These are phyloP conservation scores for Chymomyza fuscimana DNA, from an alignment of 2,888 invertebrate genomes.

Conservation along the genomic window DNA sequence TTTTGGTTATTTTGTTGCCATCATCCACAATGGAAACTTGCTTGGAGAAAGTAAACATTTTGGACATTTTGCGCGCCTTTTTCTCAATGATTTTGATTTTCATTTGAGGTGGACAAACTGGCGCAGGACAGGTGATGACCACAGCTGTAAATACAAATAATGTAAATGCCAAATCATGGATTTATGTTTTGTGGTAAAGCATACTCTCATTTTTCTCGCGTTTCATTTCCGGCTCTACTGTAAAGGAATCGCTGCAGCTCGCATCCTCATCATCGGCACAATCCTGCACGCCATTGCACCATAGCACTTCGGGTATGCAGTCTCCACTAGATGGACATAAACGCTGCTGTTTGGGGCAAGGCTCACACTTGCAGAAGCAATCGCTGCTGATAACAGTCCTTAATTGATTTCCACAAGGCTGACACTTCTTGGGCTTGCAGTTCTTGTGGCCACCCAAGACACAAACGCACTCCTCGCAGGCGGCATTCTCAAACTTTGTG, in stretches of 20 bases:
- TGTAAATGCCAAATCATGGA: background rate
- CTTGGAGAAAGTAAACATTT: conserved; percentile 80
- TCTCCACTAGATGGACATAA: conserved; percentile 88
- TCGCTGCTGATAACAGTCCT: conserved; percentile 84
- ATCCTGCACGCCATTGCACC: conserved; percentile 91
- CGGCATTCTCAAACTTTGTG: conserved; percentile 84
- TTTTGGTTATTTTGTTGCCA: conserved; percentile 69
- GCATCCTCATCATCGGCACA: conserved; percentile 90
- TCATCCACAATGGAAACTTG: conserved; percentile 69
- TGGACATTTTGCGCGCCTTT: conserved; percentile 78
- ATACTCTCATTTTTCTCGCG: conserved; percentile 68
- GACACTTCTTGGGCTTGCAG: conserved; percentile 86
- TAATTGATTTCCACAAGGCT: conserved; percentile 82
- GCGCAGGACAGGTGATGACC: conserved; percentile 79
- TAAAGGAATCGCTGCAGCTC: conserved; percentile 81
- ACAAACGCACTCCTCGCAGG: conserved; percentile 90
- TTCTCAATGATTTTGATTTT: conserved; percentile 79
- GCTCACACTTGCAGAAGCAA: conserved; percentile 88
- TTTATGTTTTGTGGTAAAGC: conserved; percentile 20
- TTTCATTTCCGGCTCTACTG: conserved; percentile 60
- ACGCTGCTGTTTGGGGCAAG: conserved; percentile 84
- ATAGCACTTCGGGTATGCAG: conserved; percentile 85
- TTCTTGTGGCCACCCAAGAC: conserved; percentile 86
- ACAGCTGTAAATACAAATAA: conserved; percentile 41
- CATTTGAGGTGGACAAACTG: conserved; percentile 81